Evolutionary conservation across 2,888 invertebrate genomes (phyloP).

Genomic region (Podotricha telesiphe): DNA sequence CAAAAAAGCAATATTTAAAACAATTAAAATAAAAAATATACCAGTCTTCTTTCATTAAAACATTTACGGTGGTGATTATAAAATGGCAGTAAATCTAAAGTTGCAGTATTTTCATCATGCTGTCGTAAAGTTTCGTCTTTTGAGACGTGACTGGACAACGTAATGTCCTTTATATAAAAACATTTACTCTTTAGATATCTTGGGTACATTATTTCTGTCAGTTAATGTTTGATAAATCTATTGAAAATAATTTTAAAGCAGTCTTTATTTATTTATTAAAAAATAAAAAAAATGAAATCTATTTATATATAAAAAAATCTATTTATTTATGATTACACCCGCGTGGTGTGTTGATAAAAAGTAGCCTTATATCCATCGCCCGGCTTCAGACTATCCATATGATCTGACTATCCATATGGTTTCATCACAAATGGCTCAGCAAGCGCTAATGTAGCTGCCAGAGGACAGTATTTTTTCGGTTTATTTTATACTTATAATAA

Average conservation of each 20-base stretch:
- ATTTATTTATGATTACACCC: no score
- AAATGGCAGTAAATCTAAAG: conserved; percentile 29
- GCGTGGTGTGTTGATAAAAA: no score
- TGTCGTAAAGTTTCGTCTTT: conserved; percentile 33
- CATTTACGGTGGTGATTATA: conserved; percentile 17
- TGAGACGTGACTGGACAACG: conserved; percentile 20
- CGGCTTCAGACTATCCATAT: no score
- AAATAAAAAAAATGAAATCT: no score
- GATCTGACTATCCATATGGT: no score
- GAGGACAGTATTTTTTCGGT: no score
- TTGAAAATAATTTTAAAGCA: not conserved
- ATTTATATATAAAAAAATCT: no score
- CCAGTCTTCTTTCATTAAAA: conserved; percentile 20
- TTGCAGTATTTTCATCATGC: conserved; percentile 30
- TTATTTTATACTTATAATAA: no score
- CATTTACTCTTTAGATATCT: not conserved
- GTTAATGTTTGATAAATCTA: not conserved
- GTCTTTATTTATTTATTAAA: no score
- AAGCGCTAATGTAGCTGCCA: no score
- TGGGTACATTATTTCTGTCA: not conserved
- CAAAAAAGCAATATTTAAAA: not conserved
- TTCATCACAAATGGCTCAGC: no score
- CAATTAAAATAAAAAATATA: conserved; percentile 9
- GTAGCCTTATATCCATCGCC: no score
- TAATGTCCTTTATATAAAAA: conserved; percentile 22